Conservation (phyloP, 2,797 vertebrate genomes). For the Syngnathus acus region DNA sequence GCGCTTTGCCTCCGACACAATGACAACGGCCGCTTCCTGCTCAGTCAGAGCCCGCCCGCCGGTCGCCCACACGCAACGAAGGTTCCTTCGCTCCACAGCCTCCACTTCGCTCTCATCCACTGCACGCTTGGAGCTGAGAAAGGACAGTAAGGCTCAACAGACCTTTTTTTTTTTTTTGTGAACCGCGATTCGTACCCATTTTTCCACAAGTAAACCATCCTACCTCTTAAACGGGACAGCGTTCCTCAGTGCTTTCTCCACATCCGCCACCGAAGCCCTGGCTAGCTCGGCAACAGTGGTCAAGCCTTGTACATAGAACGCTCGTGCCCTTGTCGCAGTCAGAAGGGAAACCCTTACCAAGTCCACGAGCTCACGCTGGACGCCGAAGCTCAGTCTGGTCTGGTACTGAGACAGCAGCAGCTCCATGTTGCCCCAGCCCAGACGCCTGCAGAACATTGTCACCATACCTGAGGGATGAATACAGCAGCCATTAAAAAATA, state of each 20-base stretch:
- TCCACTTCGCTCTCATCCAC: conserved; percentile 89
- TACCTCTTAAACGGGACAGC: conserved; percentile 93
- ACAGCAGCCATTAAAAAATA: background rate
- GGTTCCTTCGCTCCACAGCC: conserved; percentile 78
- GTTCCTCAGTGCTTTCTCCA: conserved; percentile 82
- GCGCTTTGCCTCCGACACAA: conserved; percentile 82
- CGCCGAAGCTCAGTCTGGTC: conserved; percentile 90
- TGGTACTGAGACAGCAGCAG: conserved; percentile 91
- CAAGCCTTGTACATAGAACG: conserved; percentile 79
- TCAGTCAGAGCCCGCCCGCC: conserved; percentile 83
- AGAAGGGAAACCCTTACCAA: conserved; percentile 86
- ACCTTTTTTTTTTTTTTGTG: background rate
- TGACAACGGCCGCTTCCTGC: conserved; percentile 78
- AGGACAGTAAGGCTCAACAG: background rate
- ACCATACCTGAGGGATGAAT: conserved; percentile 81
- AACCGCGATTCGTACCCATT: background rate
- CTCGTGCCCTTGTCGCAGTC: conserved; percentile 83
- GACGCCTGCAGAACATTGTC: conserved; percentile 87
- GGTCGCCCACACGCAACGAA: conserved; percentile 80
- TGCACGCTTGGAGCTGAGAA: conserved; percentile 74
- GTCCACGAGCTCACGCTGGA: conserved; percentile 91
- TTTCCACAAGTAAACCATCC: background rate
- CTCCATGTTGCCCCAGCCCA: conserved; percentile 97
- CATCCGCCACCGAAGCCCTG: conserved; percentile 69
- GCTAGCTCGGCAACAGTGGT: conserved; percentile 87